Evolutionary conservation across 2,888 invertebrate genomes (phyloP), one percentile per base, ranked within the genome.

Genomic region (Tetragonisca angustula): DNA sequence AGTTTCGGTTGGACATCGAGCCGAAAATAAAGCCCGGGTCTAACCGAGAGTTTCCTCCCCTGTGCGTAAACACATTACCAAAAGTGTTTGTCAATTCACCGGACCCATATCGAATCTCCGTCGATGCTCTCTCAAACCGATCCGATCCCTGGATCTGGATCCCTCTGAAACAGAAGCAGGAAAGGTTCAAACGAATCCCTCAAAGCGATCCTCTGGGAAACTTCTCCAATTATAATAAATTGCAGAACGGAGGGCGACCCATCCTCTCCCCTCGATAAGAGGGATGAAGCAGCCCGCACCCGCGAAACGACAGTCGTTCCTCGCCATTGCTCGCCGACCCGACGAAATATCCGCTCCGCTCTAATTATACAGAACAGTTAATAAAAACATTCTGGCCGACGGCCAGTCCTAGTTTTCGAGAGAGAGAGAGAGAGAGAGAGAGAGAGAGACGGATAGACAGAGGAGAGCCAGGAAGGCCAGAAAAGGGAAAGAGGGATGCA

Each of bases 361-460:
- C 85, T 88, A 91, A 91, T 92, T 91, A 91, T 90, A 88, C 87
- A 61, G 86, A 80, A 75, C 80, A 86, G 85, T 88, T 87, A 90
- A 90, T 89, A 89, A 88, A 91, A 90, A 91, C 87, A 86, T 83
- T 87, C 89, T 92, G 92, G 91, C 90, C 69, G 69, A 61, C 62
- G 49, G 91, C 92, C 91, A 92, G 87, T 73, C 50, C 71, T 49
- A 67, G 79, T 87, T 84, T 75, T 74, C 82, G 67, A 54, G 61
- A 64, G 62, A 61, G 70, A 65, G 64, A 68, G 24, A 62, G 67
- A 54, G 61, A 64, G 62, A 61, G 70, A 65, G 64, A 68, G 24
- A 62, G 32, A 59, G 59, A 74, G 50, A 65, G 43, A 76, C 62
- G 74, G 80, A 81, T 73, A 77, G 52, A 76, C n/a, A 54, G 76